Base-by-base conservation (phyloP, 2,797 vertebrate genomes). In the Cyprinodon diabolis region DNA sequence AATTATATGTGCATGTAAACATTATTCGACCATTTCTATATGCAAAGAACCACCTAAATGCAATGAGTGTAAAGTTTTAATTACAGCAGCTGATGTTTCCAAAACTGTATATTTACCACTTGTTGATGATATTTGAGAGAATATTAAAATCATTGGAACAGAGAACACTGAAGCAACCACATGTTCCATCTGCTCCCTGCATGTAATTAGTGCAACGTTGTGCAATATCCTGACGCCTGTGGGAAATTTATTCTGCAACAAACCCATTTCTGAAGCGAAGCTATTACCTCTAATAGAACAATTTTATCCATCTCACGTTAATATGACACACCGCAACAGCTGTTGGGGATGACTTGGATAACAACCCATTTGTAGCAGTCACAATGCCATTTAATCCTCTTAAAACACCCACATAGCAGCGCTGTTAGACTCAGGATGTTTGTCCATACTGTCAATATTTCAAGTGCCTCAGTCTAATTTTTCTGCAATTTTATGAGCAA, bases 171-270 rank as follows among this genome's bases (percentile, higher is more conserved):
- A 68, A 80, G 75, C 75, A 1, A 54, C 63, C 65, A 4, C 48
- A 3, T 14, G 35, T 65, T 81, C 79, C 77, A 83, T 81, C 60
- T 40, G 45, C 79, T 88, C 48, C 55, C 69, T 25, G 17, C 43
- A n/a, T 62, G 57, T 77, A 86, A 73, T 71, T 45, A 63, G 69
- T 63, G 35, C 23, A 71, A 71, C 70, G 73, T 75, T 84, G 79
- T 87, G 74, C 57, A 79, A 86, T 84, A 81, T 77, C 52, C 66
- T 54, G 67, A 81, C 75, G 83, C 87, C 84, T 77, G 54, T 83
- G 87, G 84, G 86, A 86, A 86, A 90, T 85, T 62, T 75, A 74
- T 85, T 82, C 74, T 69, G 58, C 37, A 43, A 79, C 70, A 80
- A 80, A 82, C 66, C 79, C 35, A 83, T 90, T 90, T 81, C 74